Evolutionary conservation across 1,140 invertebrate species (phyloP), one percentile per base, ranked within the genome.

Genomic region (Drosophila ogumai): DNA sequence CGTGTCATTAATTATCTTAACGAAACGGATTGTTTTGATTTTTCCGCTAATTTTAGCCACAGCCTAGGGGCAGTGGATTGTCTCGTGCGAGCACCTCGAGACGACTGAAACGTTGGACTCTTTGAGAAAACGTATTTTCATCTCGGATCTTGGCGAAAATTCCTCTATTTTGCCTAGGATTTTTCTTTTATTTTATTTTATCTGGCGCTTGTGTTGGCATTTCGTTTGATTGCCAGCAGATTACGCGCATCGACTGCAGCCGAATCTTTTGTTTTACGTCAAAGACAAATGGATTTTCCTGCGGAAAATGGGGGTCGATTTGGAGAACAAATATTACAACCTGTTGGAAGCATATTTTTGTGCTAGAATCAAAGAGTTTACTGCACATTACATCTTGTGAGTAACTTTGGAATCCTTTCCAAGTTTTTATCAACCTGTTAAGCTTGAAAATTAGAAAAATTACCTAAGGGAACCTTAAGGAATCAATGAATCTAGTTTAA

Each of bases 41-140:
- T 76, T 43, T 61, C 36, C 71, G 66, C 60, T 82, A 63, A 84
- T 58, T 79, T 82, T 71, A 71, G 56, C 55, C 46, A 47, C 40
- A 50, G 68, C 60, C 49, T 66, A 57, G 65, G 58, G 41, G 52
- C 59, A 76, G 52, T 76, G 75, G 66, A 65, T 82, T 79, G 71
- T 46, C 81, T 77, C 66, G 75, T 67, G 58, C 76, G 66, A 61
- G 43, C 77, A 73, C 75, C 66, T 58, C 81, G 74, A 82, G 71
- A 63, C 71, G 84, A 86, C 82, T 86, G 71, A 76, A 76, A 36
- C 22, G 68, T 50, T 67, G 65, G 75, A 55, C 75, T 86, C 82
- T 82, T 82, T 49, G 63, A 82, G 79, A 75, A 86, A 88, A 34
- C 63, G 65, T 58, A 85, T 82, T 85, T 81, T 78, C 61, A 75